phyloP scores from a whole-genome alignment of 2,797 vertebrate genomes.

The Anguilla anguilla region DNA sequence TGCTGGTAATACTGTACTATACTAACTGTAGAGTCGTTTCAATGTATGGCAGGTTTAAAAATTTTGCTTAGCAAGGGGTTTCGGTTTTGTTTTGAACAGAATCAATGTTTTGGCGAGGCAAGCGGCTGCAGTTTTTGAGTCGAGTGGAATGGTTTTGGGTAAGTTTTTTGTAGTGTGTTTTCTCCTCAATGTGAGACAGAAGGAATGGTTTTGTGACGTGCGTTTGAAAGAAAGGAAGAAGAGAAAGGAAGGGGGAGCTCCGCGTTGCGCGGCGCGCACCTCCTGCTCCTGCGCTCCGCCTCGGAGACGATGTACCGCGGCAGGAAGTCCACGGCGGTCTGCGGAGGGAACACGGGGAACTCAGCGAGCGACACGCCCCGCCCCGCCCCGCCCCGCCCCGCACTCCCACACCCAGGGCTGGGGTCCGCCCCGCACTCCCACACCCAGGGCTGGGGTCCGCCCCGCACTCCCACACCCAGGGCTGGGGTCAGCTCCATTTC shows the following conservation, averaged over 20 bases:
- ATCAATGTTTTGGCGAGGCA: not conserved
- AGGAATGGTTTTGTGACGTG: not conserved
- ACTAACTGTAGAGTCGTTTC: not conserved
- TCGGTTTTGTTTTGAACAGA: not conserved
- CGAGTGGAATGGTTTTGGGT: too few relatives aligned
- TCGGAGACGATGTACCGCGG: constrained; percentile 77
- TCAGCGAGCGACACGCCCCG: not conserved
- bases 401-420: not conserved
- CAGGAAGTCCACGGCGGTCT: constrained; percentile 72
- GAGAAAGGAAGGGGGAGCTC: not conserved
- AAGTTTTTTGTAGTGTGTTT: too few relatives aligned
- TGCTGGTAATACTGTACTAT: not conserved
- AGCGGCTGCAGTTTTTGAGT: too few relatives aligned
- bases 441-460: not conserved
- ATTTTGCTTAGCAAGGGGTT: not conserved
- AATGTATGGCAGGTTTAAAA: not conserved
- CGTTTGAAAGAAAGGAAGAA: not conserved
- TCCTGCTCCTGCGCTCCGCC: constrained; percentile 62
- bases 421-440: not conserved
- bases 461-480: not conserved
- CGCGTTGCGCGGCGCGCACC: constrained; percentile 55
- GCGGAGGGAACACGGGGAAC: not conserved
- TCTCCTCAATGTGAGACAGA: too few relatives aligned
- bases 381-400: too few relatives aligned
- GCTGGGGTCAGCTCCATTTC: too few relatives aligned